A percentile compares a stretch with the other conserved stretches of the same genome.
Conservation (phyloP, 2,888 invertebrate genomes). For the Cyrtodaria siliqua region DNA sequence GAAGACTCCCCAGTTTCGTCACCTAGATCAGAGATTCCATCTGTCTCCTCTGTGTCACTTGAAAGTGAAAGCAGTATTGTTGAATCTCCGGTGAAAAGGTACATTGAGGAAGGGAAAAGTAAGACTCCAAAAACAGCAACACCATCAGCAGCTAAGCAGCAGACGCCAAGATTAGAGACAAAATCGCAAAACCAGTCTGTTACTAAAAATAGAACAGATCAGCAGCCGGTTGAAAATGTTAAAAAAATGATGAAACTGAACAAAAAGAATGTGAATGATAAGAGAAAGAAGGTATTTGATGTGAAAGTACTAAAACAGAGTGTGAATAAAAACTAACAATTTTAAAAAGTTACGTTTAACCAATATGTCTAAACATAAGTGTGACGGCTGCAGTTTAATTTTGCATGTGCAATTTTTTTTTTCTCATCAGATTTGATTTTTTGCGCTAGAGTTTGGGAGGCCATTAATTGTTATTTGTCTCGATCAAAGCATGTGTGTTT, state of each 20-base stretch:
- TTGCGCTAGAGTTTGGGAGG: no score
- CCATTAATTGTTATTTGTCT: no score
- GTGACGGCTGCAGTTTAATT: no score
- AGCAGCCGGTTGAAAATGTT: constrained; percentile 34
- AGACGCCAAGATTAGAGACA: neutral
- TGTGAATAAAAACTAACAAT: neutral
- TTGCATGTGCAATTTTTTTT: no score
- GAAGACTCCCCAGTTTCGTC: constrained; percentile 49
- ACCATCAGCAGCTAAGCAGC: neutral
- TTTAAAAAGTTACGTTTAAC: no score
- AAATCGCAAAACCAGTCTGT: neutral
- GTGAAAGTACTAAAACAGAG: neutral
- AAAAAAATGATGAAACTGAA: constrained; percentile 42
- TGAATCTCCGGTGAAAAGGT: constrained; percentile 55
- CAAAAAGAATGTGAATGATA: constrained; percentile 22
- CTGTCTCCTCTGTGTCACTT: constrained; percentile 45
- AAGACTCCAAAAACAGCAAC: constrained; percentile 35
- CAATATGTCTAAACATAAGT: no score
- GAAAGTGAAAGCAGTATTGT: constrained; percentile 43
- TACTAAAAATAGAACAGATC: constrained; percentile 25
- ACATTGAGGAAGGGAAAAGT: constrained; percentile 34
- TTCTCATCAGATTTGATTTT: no score
- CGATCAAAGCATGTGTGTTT: no score
- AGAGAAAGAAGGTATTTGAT: constrained; percentile 40
- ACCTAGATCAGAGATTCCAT: constrained; percentile 26